Conservation (phyloP, 2,797 vertebrate genomes). For the Lutjanus campechanus region DNA sequence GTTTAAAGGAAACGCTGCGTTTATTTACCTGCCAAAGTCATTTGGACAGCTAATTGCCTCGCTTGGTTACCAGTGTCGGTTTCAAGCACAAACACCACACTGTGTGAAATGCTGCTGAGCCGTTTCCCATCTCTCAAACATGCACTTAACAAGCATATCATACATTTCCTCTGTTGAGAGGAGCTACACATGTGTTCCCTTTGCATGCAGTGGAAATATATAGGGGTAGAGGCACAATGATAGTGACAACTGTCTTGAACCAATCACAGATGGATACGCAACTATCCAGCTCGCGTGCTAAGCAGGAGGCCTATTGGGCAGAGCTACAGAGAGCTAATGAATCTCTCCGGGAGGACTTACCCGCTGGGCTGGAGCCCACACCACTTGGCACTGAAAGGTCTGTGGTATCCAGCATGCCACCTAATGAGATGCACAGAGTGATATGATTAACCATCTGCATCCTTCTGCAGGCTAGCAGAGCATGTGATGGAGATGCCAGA, state of each 20-base stretch:
- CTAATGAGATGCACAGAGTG: conserved; percentile 87
- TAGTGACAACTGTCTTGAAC: conserved; percentile 58
- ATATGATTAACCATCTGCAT: conserved; percentile 85
- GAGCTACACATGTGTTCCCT: conserved; percentile 25
- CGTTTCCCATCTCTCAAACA: conserved; percentile 34
- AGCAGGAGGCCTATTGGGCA: conserved; percentile 77
- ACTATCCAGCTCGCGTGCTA: conserved; percentile 66
- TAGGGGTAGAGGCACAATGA: conserved; percentile 32
- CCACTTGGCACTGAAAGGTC: conserved; percentile 94
- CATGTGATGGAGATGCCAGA: conserved; percentile 73
- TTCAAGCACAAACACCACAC: conserved; percentile 52
- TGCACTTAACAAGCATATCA: conserved; percentile 38
- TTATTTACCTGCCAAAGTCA: conserved; percentile 78
- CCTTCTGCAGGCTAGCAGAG: conserved; percentile 69
- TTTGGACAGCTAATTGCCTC: conserved; percentile 55
- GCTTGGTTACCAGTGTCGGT: conserved; percentile 27
- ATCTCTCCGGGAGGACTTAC: conserved; percentile 86
- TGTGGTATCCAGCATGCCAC: conserved; percentile 91
- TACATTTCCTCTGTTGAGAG: conserved; percentile 37
- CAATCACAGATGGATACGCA: conserved; percentile 73
- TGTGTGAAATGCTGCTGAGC: conserved; percentile 32
- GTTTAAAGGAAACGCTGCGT: conserved; percentile 74
- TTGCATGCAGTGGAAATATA: conserved; percentile 47
- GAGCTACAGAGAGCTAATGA: conserved; percentile 79
- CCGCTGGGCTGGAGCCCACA: conserved; percentile 91